These are phyloP conservation scores for Epizoanthus rinbou DNA, from an alignment of 92 coral and sea anemone genomes.

Conservation along the genomic window DNA sequence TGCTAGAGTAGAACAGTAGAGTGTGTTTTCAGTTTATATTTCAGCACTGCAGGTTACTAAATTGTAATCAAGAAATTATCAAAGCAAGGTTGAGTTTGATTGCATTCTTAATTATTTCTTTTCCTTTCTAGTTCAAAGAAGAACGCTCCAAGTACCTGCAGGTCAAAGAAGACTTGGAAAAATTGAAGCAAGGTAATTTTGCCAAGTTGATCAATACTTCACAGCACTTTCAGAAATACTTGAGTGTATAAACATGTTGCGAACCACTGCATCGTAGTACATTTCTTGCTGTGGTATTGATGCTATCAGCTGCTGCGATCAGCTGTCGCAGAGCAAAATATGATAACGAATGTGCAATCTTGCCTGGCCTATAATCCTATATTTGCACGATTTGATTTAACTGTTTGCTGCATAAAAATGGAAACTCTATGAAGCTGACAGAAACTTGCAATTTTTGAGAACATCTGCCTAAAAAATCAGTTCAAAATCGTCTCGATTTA, in stretches of 20 bases:
- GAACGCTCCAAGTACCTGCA: constrained; percentile 82
- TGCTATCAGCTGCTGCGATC: not conserved
- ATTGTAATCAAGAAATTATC: constrained; percentile 5
- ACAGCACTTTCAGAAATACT: not conserved
- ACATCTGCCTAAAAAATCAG: no score
- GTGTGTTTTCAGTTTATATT: not conserved
- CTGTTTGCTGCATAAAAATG: no score
- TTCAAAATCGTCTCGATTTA: no score
- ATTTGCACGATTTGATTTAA: not conserved
- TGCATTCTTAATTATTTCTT: not conserved
- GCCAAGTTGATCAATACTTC: not conserved
- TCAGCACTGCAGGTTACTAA: constrained; percentile 4
- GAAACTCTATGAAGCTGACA: no score
- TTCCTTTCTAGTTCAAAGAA: constrained; percentile 69
- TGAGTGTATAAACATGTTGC: not conserved
- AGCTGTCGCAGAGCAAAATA: not conserved
- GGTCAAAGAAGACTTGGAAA: constrained; percentile 87
- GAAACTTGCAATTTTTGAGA: no score
- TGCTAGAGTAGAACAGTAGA: no score
- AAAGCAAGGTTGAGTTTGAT: not conserved
- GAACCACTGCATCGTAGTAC: no score
- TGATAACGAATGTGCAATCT: not conserved
- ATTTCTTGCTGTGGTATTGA: not conserved
- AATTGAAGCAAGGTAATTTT: constrained; percentile 80
- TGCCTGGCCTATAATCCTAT: not conserved